Evolutionary conservation across 2,797 vertebrate species (phyloP), one percentile per base, ranked within the genome.

Genomic region (Percopsis omiscomaycus): DNA sequence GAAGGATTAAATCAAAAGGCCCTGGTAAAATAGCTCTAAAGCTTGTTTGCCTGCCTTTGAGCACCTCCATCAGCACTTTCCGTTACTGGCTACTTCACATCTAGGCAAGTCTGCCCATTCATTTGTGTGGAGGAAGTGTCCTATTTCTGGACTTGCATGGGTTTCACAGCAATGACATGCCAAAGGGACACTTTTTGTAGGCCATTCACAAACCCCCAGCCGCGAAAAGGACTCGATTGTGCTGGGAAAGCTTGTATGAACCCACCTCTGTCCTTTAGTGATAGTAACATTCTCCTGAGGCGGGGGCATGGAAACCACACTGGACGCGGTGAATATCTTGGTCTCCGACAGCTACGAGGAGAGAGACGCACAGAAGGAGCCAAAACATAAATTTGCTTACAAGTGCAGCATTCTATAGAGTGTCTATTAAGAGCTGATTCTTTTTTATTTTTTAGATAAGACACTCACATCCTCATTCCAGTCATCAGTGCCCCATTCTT

Each of bases 401-500:
- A 61, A 16, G 1, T 30, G 3, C 55, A 62, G 37, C 54, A 50
- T 16, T 64, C 1, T 42, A 28, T 56, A 11, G 46, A 51, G 48
- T 52, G 49, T 62, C 48, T 2, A 15, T 44, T 44, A 58, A 28
- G 2, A 49, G 60, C 22, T 46, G 10, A 16, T 71, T 42, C 13
- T 56, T 5, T 14, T 16, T 14, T 58, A 15, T 22, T 42, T 62
- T 42, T 55, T 64, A 11, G 61, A 50, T 3, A 15, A 15, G 22
- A 22, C 15, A 90, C 97, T 88, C 90, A 99, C 98, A 92, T 99
- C 98, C 91, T 98, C 98, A 89, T 95, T 97, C 96, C 96, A 99
- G 89, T 99, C 97, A 90, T 99, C 97, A 3, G 96, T 98, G 77
- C 96, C 97, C 97, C 97, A 99, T 57, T 99, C 98, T 83, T 99